Base-by-base conservation (phyloP, 2,113 vertebrate species). In the Callopanchax toddi region DNA sequence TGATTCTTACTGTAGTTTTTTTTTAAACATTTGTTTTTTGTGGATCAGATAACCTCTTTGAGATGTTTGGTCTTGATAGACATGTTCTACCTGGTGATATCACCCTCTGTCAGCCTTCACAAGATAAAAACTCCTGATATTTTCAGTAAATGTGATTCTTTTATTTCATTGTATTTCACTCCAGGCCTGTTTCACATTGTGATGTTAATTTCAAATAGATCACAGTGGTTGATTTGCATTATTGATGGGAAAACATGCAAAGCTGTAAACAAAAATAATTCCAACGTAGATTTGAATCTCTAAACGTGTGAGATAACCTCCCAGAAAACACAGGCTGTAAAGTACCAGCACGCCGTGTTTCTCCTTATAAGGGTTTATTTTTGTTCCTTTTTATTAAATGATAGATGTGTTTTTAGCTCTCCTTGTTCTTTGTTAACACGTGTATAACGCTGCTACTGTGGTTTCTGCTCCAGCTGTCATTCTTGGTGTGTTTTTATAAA, bases 11-110 rank as follows among this genome's bases (percentile, higher is more conserved):
- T n/a, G 6, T 45, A 17, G 37, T 13, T 46, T 6, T 18, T n/a
- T 18, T 17, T 6, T n/a, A 11, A 12, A 7, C 50, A 20, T 39
- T 56, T 55, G 44, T 56, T 53, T 39, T 23, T 29, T 7, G 1
- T 44, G 20, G 20, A 81, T 63, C 54, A 58, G 49, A 78, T 65
- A 63, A 13, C 29, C 10, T 45, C 58, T 71, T 53, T 42, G 13
- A 21, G 18, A 26, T 25, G 60, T 18, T 42, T 56, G 18, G 53
- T 70, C 48, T 25, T 44, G 57, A 78, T 69, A 46, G 76, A 69
- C 76, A 83, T 83, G 81, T 79, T 82, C 42, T 79, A 49, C 65
- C 36, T 43, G 49, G 42, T 71, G 60, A 56, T 80, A 58, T 78
- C 70, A 58, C 34, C 20, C 6, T 12, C 37, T 52, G 42, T 66